Percentiles rank a stretch among this genome's conserved stretches.
phyloP scores from a whole-genome alignment of 2,888 invertebrate genomes.

The Thera obeliscata region DNA sequence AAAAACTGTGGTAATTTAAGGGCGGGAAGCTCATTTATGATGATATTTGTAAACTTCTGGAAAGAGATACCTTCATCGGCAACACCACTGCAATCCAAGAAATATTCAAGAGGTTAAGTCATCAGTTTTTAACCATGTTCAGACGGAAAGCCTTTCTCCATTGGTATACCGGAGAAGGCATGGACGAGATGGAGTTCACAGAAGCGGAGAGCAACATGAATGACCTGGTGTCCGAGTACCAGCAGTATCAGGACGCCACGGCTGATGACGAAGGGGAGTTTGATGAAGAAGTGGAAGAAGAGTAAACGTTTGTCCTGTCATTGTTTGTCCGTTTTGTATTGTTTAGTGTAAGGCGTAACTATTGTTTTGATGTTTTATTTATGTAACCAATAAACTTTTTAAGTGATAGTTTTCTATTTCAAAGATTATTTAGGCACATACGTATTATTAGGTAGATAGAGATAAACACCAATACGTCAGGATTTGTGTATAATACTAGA shows the following conservation, averaged over 20 bases:
- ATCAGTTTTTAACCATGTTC: conserved; percentile 96
- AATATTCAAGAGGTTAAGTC: conserved; percentile 93
- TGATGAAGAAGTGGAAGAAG: conserved; percentile 88
- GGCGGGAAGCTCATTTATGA: too few relatives aligned
- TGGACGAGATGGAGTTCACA: conserved; percentile 98
- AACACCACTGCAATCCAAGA: conserved; percentile 95
- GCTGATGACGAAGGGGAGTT: conserved; percentile 94
- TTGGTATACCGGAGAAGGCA: conserved; percentile 98
- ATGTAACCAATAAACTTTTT: conserved; percentile 38
- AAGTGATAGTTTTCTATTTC: not conserved
- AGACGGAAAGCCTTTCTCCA: conserved; percentile 97
- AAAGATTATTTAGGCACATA: too few relatives aligned
- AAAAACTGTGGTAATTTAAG: too few relatives aligned
- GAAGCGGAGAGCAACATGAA: conserved; percentile 98
- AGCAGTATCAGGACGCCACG: conserved; percentile 96
- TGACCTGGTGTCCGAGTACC: conserved; percentile 94
- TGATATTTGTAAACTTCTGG: too few relatives aligned
- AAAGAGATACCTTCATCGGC: conserved; percentile 94
- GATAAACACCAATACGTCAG: too few relatives aligned
- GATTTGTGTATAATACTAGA: too few relatives aligned
- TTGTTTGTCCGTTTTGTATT: conserved; percentile 53
- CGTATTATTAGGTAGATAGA: too few relatives aligned
- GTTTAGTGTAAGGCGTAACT: conserved; percentile 63
- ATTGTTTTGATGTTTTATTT: conserved; percentile 50
- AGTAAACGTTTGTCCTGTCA: conserved; percentile 63